Evolutionary conservation across 2,797 vertebrate species (phyloP).

Genomic region (Sebastes hubbsi): DNA sequence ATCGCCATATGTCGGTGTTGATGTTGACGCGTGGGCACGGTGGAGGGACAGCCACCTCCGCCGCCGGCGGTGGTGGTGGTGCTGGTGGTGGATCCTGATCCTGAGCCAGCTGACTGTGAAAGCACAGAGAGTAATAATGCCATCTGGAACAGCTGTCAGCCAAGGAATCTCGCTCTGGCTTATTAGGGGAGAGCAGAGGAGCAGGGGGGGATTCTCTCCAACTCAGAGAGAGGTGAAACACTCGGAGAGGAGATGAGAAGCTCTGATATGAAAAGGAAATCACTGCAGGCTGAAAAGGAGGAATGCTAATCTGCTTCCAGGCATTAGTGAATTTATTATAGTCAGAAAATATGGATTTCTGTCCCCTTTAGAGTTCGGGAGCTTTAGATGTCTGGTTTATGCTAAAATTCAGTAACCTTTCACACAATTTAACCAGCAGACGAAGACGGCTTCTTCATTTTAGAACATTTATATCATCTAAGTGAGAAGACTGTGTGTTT

Average conservation of each 20-base stretch:
- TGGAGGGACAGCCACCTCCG: constrained; percentile 42
- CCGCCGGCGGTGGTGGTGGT: constrained; percentile 44
- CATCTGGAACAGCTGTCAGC: constrained; percentile 76
- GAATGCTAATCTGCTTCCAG: constrained; percentile 18
- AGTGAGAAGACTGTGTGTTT: neutral
- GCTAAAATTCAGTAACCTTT: neutral
- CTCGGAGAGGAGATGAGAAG: constrained; percentile 38
- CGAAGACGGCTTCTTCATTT: neutral
- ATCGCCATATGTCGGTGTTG: constrained; percentile 64
- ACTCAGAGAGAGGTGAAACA: constrained; percentile 45
- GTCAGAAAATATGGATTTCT: constrained; percentile 2
- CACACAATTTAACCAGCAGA: neutral
- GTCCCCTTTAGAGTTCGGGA: neutral
- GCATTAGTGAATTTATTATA: neutral
- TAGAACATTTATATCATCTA: neutral
- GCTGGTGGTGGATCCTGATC: constrained; percentile 45
- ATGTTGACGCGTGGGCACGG: constrained; percentile 34
- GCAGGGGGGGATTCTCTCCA: constrained; percentile 30
- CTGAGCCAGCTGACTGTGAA: constrained; percentile 55
- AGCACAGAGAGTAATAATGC: constrained; percentile 61
- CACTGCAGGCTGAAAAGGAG: constrained; percentile 20
- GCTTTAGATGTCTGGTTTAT: neutral
- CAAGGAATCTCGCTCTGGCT: constrained; percentile 64
- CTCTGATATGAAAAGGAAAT: constrained; percentile 33
- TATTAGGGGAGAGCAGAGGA: constrained; percentile 63